These are phyloP conservation scores for Macrostomum lignano DNA, from an alignment of 1,140 invertebrate species.

Conservation along the genomic window DNA sequence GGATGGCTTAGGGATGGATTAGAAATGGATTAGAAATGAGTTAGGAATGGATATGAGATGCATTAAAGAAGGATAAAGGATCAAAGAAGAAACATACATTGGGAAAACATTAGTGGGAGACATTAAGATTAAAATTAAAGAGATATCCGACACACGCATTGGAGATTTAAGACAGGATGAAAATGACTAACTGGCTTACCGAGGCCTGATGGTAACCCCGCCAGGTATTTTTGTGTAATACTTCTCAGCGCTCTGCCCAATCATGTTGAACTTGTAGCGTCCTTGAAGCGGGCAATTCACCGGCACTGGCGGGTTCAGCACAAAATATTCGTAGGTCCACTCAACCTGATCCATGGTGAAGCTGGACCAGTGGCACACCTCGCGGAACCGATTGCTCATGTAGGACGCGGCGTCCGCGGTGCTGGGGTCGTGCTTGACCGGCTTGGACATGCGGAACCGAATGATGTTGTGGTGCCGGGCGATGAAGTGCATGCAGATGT, in stretches of 20 bases:
- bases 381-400: slow-evolving; percentile 17
- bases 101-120: too few relatives aligned
- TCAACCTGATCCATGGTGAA: slow-evolving; percentile 22
- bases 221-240: slow-evolving; percentile 71
- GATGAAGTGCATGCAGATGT: slow-evolving; percentile 78
- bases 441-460: slow-evolving; percentile 52
- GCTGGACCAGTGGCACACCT: slow-evolving; percentile 21
- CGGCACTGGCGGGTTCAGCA: slow-evolving; percentile 60
- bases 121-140: too few relatives aligned
- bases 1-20: too few relatives aligned
- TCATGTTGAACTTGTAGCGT: slow-evolving; percentile 69
- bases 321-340: slow-evolving; percentile 12
- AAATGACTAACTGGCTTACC: too few relatives aligned
- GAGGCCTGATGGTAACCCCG: slow-evolving; percentile 63
- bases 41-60: too few relatives aligned
- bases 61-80: too few relatives aligned
- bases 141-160: too few relatives aligned
- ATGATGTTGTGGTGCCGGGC: slow-evolving; percentile 80
- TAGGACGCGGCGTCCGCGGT: too few relatives aligned
- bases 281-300: slow-evolving; percentile 77
- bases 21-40: too few relatives aligned
- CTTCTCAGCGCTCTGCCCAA: slow-evolving; percentile 36
- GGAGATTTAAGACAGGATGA: too few relatives aligned
- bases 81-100: too few relatives aligned
- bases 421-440: not conserved